These are phyloP conservation scores for Acanthosepion esculentum DNA, from an alignment of 2,888 invertebrate genomes.

Conservation along the genomic window DNA sequence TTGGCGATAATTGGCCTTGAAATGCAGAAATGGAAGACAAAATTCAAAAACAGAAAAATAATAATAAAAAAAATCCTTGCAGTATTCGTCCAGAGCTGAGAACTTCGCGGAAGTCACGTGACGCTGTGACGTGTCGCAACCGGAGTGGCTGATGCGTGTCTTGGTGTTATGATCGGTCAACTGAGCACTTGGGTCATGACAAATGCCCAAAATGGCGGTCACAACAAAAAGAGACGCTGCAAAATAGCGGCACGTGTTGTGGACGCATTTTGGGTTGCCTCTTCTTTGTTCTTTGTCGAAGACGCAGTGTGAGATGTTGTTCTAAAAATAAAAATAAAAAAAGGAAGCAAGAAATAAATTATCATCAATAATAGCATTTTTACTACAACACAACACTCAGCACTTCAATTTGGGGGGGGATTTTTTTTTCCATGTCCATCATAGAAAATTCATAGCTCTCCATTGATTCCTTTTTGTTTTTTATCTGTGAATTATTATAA, in stretches of 20 bases:
- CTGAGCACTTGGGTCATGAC: conserved; percentile 35
- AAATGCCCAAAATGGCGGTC: conserved; percentile 48
- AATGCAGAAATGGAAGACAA: too few relatives aligned
- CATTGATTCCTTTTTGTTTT: too few relatives aligned
- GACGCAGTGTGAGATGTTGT: background rate
- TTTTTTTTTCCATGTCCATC: too few relatives aligned
- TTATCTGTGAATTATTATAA: too few relatives aligned
- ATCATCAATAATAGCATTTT: too few relatives aligned
- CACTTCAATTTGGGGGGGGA: too few relatives aligned
- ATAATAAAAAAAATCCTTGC: background rate
- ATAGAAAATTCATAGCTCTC: too few relatives aligned
- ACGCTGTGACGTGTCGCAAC: background rate
- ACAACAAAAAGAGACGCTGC: conserved; percentile 46
- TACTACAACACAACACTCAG: too few relatives aligned
- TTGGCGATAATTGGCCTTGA: too few relatives aligned
- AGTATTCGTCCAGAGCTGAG: background rate
- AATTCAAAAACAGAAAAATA: background rate
- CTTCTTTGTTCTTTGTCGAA: background rate
- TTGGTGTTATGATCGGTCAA: conserved; percentile 45
- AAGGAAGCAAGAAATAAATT: background rate
- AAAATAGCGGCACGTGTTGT: background rate
- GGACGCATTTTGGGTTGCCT: background rate
- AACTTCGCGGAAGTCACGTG: background rate
- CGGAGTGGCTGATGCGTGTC: background rate
- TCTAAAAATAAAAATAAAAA: background rate